Percentiles rank a stretch among this genome's conserved stretches.
phyloP scores from a whole-genome alignment of 2,797 vertebrate genomes.

The Gobio occitaniae region DNA sequence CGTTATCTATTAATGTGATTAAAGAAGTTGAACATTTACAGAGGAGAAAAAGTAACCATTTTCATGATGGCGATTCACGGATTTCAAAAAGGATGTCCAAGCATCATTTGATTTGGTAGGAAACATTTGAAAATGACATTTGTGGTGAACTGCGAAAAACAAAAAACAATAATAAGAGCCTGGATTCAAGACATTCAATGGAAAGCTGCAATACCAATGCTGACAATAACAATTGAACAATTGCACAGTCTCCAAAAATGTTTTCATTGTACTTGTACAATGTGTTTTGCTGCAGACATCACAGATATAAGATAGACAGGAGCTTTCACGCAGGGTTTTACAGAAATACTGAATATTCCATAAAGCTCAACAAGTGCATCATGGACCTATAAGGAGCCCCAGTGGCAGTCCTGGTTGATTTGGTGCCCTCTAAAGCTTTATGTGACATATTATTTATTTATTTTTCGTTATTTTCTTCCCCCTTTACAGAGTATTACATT shows the following conservation, averaged over 20 bases:
- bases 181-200: not conserved
- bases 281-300: not conserved
- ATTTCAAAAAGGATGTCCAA: not conserved
- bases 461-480: not conserved
- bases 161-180: not conserved
- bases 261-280: not conserved
- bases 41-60: not conserved
- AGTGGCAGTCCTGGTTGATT: not conserved
- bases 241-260: not conserved
- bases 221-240: not conserved
- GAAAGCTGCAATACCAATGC: not conserved
- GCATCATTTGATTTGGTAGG: not conserved
- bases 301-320: not conserved
- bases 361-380: not conserved
- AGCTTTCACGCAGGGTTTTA: not conserved
- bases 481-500: slow-evolving; percentile 9
- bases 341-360: not conserved
- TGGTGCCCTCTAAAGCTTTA: slow-evolving; percentile 5
- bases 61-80: not conserved
- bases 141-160: not conserved
- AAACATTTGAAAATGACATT: not conserved
- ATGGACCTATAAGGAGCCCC: not conserved
- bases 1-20: not conserved
- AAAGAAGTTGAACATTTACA: not conserved
- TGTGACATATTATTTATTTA: not conserved